These are phyloP conservation scores for Sceloporus tristichus DNA, from an alignment of 2,113 vertebrate genomes.

Conservation along the genomic window DNA sequence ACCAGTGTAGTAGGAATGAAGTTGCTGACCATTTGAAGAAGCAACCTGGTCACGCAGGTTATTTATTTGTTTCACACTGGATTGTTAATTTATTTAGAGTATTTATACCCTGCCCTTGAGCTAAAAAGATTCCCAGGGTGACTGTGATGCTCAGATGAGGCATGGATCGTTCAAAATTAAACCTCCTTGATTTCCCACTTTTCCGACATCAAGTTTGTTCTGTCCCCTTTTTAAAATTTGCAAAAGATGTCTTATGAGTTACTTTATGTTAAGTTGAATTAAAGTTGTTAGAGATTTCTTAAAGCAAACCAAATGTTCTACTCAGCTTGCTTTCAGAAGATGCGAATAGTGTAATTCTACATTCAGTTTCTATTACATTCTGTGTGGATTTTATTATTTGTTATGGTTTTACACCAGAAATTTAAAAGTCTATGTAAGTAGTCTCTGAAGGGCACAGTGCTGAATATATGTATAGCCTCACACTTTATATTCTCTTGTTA, in stretches of 20 bases:
- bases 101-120: not conserved
- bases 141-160: not conserved
- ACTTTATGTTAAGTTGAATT: not conserved
- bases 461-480: slow-evolving; percentile 21
- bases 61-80: not conserved
- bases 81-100: not conserved
- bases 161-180: not conserved
- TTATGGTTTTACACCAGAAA: not conserved
- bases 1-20: not conserved
- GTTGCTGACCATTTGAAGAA: not conserved
- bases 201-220: not conserved
- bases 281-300: not conserved
- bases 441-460: not conserved
- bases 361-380: not conserved
- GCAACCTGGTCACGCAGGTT: not conserved
- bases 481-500: slow-evolving; percentile 25
- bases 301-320: not conserved
- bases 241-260: not conserved
- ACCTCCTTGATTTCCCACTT: not conserved
- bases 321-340: not conserved
- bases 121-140: too few relatives aligned
- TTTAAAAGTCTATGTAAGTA: not conserved
- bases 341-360: not conserved
- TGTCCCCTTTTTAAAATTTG: not conserved
- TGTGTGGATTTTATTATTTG: not conserved